These are phyloP conservation scores for Chrosomus eos DNA, from an alignment of 2,797 vertebrate species.

Conservation along the genomic window DNA sequence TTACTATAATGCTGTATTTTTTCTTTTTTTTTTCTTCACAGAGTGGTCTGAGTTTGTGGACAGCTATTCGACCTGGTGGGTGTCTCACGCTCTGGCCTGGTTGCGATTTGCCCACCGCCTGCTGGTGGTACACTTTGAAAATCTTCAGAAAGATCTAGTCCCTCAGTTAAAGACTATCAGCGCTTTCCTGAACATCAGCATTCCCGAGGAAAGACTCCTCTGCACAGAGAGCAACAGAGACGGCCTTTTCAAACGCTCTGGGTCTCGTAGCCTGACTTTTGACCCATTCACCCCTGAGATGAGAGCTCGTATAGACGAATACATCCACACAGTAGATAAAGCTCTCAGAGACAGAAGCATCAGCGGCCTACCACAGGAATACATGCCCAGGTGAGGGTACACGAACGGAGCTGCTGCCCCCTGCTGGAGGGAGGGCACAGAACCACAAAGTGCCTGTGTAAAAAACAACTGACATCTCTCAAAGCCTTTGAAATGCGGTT, in stretches of 20 bases:
- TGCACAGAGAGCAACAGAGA: slow-evolving; percentile 94
- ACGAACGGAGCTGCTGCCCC: not conserved
- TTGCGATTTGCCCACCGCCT: slow-evolving; percentile 85
- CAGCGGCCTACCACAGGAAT: slow-evolving; percentile 87
- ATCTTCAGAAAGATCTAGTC: slow-evolving; percentile 84
- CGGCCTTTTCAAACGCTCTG: slow-evolving; percentile 89
- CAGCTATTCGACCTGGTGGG: slow-evolving; percentile 97
- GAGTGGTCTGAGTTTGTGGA: slow-evolving; percentile 97
- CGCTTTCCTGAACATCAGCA: slow-evolving; percentile 84
- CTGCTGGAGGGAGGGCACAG: slow-evolving; percentile 26
- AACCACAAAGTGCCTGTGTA: slow-evolving; percentile 56
- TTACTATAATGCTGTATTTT: not conserved
- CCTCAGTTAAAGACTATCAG: slow-evolving; percentile 86
- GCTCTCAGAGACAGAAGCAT: slow-evolving; percentile 88
- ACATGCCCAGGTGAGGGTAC: slow-evolving; percentile 85
- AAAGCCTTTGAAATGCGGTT: slow-evolving; percentile 28
- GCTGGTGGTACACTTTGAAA: slow-evolving; percentile 91
- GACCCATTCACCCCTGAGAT: slow-evolving; percentile 92
- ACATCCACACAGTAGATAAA: slow-evolving; percentile 86
- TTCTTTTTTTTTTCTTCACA: slow-evolving; percentile 56
- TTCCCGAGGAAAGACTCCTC: slow-evolving; percentile 88
- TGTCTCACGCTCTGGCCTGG: slow-evolving; percentile 92
- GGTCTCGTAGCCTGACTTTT: slow-evolving; percentile 75
- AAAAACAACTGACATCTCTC: slow-evolving; percentile 5
- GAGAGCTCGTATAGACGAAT: slow-evolving; percentile 86